Evolutionary conservation across 1,140 invertebrate genomes (phyloP).

Genomic region (Maconellicoccus hirsutus): DNA sequence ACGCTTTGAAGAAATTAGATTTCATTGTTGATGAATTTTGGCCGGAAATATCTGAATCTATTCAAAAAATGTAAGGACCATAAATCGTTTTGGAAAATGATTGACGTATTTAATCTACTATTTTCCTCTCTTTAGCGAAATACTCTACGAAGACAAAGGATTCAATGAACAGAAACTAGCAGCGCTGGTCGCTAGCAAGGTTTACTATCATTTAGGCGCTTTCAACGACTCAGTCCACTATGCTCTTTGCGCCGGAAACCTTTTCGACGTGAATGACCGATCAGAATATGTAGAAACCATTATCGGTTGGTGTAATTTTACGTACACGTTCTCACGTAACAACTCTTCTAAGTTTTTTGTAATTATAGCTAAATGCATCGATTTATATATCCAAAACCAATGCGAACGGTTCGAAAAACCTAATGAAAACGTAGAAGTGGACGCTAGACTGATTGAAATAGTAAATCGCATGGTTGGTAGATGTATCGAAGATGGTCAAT

Average conservation of each 20-base stretch:
- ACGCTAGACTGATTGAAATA: conserved; percentile 80
- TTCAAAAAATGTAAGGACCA: conserved; percentile 79
- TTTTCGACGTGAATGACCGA: conserved; percentile 86
- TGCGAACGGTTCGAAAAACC: conserved; percentile 45
- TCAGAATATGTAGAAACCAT: conserved; percentile 96
- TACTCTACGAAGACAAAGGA: conserved; percentile 80
- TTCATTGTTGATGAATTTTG: conserved; percentile 94
- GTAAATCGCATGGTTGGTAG: conserved; percentile 95
- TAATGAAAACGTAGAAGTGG: conserved; percentile 57
- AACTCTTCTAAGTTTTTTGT: conserved; percentile 24
- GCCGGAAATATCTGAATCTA: conserved; percentile 96
- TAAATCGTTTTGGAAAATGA: not conserved
- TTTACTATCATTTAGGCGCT: conserved; percentile 93
- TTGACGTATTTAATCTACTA: not conserved
- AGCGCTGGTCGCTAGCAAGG: conserved; percentile 94
- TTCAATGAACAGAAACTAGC: conserved; percentile 85
- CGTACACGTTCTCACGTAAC: conserved; percentile 7
- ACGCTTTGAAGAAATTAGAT: conserved; percentile 81
- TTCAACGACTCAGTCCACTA: conserved; percentile 92
- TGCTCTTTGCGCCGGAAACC: conserved; percentile 79
- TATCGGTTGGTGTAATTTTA: conserved; percentile 46
- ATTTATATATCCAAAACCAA: conserved; percentile 82
- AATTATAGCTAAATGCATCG: conserved; percentile 76
- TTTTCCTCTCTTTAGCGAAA: conserved; percentile 51
- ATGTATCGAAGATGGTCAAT: conserved; percentile 88